Evolutionary conservation across 2,797 vertebrate genomes (phyloP), one percentile per base, ranked within the genome.

Genomic region (Catharus ustulatus): DNA sequence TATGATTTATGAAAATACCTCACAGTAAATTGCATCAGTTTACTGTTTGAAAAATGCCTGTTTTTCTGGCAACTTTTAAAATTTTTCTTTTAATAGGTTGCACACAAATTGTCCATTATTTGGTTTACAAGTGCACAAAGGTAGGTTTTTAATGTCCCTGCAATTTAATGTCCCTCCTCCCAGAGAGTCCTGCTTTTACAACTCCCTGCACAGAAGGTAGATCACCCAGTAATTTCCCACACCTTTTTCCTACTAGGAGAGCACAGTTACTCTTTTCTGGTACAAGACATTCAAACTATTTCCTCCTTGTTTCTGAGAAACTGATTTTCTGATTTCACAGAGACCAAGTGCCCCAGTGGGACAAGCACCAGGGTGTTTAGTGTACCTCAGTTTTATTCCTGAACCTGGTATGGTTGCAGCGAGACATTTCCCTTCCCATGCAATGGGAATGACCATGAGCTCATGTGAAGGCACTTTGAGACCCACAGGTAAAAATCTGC

Each of bases 1-100:
- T 82, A 89, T 40, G 72, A 83, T 77, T 73, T 92, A 73, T 84
- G 52, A 80, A 82, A 94, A 95, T 19, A 90, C 11, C 15, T 85
- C 5, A 2, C 27, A 64, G 54, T 51, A 80, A 79, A 82, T 52
- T 67, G 38, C 49, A 79, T 43, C 46, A 49, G 26, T 40, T 80
- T 55, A 61, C 51, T 59, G 26, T 57, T 74, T 87, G 57, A 92
- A 84, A 94, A 91, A 67, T 67, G 45, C 5, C 29, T 84, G 6
- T 59, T 42, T 79, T 69, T 62, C n/a, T 68, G n/a, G 26, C 23
- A 54, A 57, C 29, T 34, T 36, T n/a, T 40, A 15, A 1, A 8
- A 15, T 10, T 27, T n/a, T 63, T 76, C 34, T 48, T 34, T 30
- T 3, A 27, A n/a, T 2, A 4, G 43, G 13, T 19, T 55, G 30